Evolutionary conservation across 1,140 invertebrate species (phyloP), one percentile per base, ranked within the genome.

Genomic region (Hirudo medicinalis): DNA sequence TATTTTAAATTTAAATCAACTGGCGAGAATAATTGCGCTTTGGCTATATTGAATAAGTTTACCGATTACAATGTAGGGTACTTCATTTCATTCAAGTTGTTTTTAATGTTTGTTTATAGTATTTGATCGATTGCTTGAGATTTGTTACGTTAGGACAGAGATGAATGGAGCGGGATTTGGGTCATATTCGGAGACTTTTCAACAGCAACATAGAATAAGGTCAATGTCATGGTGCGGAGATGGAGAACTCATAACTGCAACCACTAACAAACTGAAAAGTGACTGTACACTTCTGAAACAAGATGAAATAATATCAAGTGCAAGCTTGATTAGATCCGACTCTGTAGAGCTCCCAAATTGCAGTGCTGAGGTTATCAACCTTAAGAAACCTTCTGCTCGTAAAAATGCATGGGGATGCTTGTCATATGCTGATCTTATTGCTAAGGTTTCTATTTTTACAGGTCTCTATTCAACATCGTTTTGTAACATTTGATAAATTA

Each of bases 351-450:
- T 63, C 11, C 57, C 57, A 63, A 63, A 20, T 63, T 63, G 57
- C 20, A 63, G 57, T 63, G 22, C 57, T 63, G 69, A 70, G 11
- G 69, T 70, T 53, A 25, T 70, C 20, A 70, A 70, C 53, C 29
- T 70, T 36, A 70, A 70, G 69, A 70, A 70, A 70, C 69, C 69
- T 49, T 70, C 69, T 43, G 49, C 69, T 70, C 69, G 72, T 60
- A 73, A 94, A 36, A 74, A 74, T 60, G 73, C 73, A n/a, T 74
- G 73, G 94, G 97, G 97, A 25, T 98, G 98, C 84, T 86, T 97
- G 77, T 97, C 93, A 67, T 99, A 99, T 82, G 97, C 97, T 68
- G 96, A 99, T 84, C 87, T 99, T 76, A 99, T 99, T 78, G 98
- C 95, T 8, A 94, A 97, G 81, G 96, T 63, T 63, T 49, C 43